Evolutionary conservation across 1,140 invertebrate species (phyloP).

Genomic region (Aphelenchoides fujianensis): DNA sequence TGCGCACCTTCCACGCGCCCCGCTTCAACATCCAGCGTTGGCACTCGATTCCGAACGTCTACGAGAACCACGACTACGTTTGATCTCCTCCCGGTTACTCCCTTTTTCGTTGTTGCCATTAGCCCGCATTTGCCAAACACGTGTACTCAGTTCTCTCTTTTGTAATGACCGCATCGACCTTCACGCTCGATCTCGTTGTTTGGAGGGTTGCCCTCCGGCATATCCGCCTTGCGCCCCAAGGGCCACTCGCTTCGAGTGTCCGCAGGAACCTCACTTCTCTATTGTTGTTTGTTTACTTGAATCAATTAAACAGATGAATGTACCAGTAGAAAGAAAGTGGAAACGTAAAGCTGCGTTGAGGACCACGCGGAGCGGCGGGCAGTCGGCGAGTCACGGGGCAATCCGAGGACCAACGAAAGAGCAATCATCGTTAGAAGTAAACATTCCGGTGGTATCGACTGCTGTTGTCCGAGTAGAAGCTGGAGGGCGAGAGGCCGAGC

Average conservation of each 20-base stretch:
- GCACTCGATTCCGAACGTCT: constrained; percentile 1
- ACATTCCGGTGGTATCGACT: constrained; percentile 25
- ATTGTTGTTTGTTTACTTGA: too few relatives aligned
- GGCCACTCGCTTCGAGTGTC: too few relatives aligned
- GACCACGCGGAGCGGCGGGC: background rate
- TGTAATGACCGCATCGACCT: background rate
- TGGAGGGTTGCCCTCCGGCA: background rate
- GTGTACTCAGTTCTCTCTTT: background rate
- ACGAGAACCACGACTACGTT: background rate
- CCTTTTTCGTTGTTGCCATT: too few relatives aligned
- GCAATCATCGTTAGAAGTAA: constrained; percentile 13
- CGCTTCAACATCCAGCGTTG: background rate
- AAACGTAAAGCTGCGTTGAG: background rate
- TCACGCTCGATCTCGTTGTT: background rate
- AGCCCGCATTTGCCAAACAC: background rate
- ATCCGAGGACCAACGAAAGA: background rate
- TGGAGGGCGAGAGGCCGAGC: constrained; percentile 22
- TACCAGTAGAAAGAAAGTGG: background rate
- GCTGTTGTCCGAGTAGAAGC: constrained; percentile 25
- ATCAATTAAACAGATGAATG: background rate
- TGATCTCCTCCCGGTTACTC: too few relatives aligned
- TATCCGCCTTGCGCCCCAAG: too few relatives aligned
- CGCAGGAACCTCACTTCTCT: too few relatives aligned
- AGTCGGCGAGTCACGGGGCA: background rate
- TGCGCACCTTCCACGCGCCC: background rate